These are phyloP conservation scores for Eretmochelys imbricata DNA, from an alignment of 2,113 vertebrate genomes.

Conservation along the genomic window DNA sequence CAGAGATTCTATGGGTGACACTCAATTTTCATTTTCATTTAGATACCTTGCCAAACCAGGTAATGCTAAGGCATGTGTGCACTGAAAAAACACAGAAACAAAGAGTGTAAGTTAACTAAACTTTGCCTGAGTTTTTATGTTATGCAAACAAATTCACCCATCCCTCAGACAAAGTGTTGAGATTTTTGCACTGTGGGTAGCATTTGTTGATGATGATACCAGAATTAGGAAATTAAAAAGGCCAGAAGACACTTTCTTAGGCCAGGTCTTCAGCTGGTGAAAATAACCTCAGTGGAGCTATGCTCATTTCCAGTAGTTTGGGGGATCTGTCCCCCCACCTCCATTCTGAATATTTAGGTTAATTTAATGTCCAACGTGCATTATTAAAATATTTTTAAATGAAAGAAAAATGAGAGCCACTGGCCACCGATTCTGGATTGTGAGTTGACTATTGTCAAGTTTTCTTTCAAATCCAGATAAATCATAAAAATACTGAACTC, in stretches of 20 bases:
- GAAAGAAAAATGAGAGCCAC: conserved; percentile 10
- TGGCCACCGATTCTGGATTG: not conserved
- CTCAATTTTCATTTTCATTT: conserved; percentile 53
- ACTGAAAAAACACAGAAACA: not conserved
- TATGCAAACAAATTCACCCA: conserved; percentile 26
- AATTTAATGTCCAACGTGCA: conserved; percentile 25
- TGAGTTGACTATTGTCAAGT: not conserved
- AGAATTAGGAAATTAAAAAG: conserved; percentile 10
- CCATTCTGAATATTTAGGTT: conserved; percentile 55
- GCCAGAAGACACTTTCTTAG: not conserved
- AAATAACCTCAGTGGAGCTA: conserved; percentile 53
- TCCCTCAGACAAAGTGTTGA: not conserved
- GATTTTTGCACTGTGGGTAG: not conserved
- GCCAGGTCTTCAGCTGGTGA: conserved; percentile 3
- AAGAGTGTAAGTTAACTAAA: conserved; percentile 29
- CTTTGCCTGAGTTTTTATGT: conserved; percentile 34
- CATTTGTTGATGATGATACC: not conserved
- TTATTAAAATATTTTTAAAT: not conserved
- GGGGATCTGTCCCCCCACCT: conserved; percentile 45
- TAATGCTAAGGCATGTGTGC: conserved; percentile 35
- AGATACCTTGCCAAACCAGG: conserved; percentile 59
- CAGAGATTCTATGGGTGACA: conserved; percentile 63
- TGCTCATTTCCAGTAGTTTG: conserved; percentile 39
- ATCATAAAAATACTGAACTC: conserved; percentile 9
- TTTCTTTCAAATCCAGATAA: not conserved